Evolutionary conservation across 2,797 vertebrate species (phyloP).

Genomic region (Catostomus latipinnis): DNA sequence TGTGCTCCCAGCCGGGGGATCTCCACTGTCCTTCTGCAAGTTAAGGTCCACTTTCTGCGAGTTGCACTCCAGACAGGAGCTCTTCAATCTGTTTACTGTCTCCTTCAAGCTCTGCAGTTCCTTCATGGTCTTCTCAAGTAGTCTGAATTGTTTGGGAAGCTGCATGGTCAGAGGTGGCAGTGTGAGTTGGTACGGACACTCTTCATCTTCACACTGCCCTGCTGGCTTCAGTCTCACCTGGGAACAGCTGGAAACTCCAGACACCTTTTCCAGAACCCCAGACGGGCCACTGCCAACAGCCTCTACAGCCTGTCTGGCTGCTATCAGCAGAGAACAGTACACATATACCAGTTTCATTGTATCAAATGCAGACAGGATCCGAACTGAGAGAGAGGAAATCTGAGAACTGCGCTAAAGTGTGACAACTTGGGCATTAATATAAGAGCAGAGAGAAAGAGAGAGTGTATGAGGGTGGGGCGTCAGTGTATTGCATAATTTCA

Average conservation of each 20-base stretch:
- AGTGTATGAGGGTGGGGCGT: constrained; percentile 73
- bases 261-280: constrained; percentile 51
- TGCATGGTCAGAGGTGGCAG: constrained; percentile 91
- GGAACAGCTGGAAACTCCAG: constrained; percentile 69
- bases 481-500: constrained; percentile 73
- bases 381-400: constrained; percentile 74
- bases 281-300: constrained; percentile 68
- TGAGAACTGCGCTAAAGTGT: constrained; percentile 77
- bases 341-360: constrained; percentile 82
- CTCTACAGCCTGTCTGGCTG: constrained; percentile 66
- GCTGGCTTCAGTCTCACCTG: constrained; percentile 83
- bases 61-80: constrained; percentile 87
- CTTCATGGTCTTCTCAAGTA: constrained; percentile 89
- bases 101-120: constrained; percentile 91
- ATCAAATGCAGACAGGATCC: background rate
- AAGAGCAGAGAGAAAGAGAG: constrained; percentile 71
- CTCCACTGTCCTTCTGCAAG: constrained; percentile 71
- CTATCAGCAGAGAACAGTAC: constrained; percentile 74
- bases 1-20: constrained; percentile 40
- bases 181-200: constrained; percentile 89
- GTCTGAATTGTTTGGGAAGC: constrained; percentile 87
- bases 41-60: constrained; percentile 79
- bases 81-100: constrained; percentile 86
- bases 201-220: constrained; percentile 82
- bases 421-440: constrained; percentile 85